phyloP scores from a whole-genome alignment of 2,888 invertebrate species.

The Apotomis capreana region DNA sequence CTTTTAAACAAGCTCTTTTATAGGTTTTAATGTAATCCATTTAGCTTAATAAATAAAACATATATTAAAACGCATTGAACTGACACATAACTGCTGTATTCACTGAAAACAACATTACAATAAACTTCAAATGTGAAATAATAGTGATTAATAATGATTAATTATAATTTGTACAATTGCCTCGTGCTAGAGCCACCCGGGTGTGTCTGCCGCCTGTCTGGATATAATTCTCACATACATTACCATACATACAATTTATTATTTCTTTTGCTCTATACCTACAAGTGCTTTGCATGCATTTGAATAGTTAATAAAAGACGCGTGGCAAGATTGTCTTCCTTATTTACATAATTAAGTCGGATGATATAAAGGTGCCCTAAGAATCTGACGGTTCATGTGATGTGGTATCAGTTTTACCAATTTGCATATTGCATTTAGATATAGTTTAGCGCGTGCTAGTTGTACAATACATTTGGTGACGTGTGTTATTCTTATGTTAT shows the following conservation, averaged over 20 bases:
- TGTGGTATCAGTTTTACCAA: conserved; percentile 48
- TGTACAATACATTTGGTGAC: not conserved
- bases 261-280: conserved; percentile 71
- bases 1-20: not conserved
- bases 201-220: conserved; percentile 55
- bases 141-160: conserved; percentile 32
- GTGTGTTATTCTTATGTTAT: too few species aligned
- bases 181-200: conserved; percentile 57
- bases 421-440: conserved; percentile 46
- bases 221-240: conserved; percentile 71
- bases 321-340: conserved; percentile 60
- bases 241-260: conserved; percentile 73
- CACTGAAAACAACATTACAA: conserved; percentile 20
- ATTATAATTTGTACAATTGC: conserved; percentile 44
- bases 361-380: conserved; percentile 52
- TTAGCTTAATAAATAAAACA: not conserved
- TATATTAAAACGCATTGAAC: conserved; percentile 12
- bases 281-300: conserved; percentile 74
- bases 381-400: conserved; percentile 46
- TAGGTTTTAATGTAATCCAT: not conserved
- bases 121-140: conserved; percentile 14
- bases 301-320: conserved; percentile 67
- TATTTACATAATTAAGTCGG: conserved; percentile 60
- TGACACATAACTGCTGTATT: conserved; percentile 21
- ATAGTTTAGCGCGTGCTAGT: conserved; percentile 9